phyloP scores from a whole-genome alignment of 1,140 invertebrate species.

The Marisa cornuarietis region DNA sequence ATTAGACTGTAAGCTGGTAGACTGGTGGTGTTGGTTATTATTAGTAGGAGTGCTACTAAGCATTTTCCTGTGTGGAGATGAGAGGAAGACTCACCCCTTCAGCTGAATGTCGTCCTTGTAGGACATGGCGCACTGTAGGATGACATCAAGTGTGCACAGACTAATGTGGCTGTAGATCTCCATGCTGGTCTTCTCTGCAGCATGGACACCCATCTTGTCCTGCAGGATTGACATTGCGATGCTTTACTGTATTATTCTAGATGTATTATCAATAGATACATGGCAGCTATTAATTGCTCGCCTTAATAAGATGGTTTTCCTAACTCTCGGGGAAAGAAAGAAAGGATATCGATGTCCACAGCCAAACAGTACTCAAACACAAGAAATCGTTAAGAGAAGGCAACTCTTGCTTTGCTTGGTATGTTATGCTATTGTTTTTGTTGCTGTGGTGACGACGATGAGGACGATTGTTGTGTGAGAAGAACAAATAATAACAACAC shows the following conservation, averaged over 20 bases:
- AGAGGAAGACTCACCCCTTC: constrained; percentile 22
- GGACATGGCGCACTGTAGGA: constrained; percentile 44
- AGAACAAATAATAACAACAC: no score
- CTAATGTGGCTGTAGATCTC: constrained; percentile 31
- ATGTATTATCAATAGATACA: neutral
- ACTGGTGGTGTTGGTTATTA: no score
- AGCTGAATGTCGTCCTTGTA: constrained; percentile 39
- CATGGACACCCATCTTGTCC: constrained; percentile 14
- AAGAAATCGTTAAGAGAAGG: no score
- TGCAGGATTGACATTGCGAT: constrained; percentile 4
- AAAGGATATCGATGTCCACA: neutral
- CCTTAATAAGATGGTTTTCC: neutral
- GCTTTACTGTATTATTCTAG: neutral
- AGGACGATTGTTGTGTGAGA: no score
- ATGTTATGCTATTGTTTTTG: no score
- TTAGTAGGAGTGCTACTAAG: no score
- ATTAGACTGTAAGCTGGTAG: no score
- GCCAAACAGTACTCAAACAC: no score
- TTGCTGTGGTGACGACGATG: no score
- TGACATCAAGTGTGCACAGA: constrained; percentile 42
- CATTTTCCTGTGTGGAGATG: neutral
- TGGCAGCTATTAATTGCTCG: neutral
- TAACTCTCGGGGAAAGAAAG: neutral
- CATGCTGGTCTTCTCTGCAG: constrained; percentile 20
- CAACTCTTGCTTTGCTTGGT: no score